A percentile compares a stretch with the other conserved stretches of the same genome.
These are phyloP conservation scores for Sclerurus mexicanus DNA, from an alignment of 2,113 vertebrate species.

Conservation along the genomic window DNA sequence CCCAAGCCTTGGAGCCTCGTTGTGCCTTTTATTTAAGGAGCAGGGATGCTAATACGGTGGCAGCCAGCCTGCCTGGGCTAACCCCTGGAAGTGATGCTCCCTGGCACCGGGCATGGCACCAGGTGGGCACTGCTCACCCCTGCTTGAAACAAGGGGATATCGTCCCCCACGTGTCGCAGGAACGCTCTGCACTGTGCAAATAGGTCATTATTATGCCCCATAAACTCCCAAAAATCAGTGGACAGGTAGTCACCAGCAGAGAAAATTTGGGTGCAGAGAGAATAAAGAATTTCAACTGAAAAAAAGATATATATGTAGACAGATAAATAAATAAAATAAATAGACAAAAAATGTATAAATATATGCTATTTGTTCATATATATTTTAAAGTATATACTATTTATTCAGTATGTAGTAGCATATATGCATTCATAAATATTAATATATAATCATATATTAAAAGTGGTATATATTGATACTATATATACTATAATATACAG, in stretches of 20 bases:
- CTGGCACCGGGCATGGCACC: accelerated
- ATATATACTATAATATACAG: not conserved
- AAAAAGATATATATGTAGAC: not conserved
- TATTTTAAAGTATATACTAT: not conserved
- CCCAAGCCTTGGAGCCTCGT: not conserved
- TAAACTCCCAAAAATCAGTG: not conserved
- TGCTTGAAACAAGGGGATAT: accelerated
- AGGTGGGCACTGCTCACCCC: not conserved
- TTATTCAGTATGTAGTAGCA: too few species aligned
- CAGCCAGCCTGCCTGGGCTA: not conserved
- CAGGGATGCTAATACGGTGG: not conserved
- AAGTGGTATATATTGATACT: not conserved
- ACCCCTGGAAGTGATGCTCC: not conserved
- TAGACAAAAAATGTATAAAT: not conserved
- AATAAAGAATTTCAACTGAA: not conserved
- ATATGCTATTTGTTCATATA: not conserved
- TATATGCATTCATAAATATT: not conserved
- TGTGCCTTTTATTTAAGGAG: not conserved
- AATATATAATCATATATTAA: not conserved
- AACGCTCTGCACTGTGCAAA: not conserved
- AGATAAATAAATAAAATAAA: not conserved
- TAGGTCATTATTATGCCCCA: accelerated
- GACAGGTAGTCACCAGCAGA: too few species aligned
- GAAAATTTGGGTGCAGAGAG: not conserved
- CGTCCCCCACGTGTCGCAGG: accelerated